Conservation (phyloP, 2,113 vertebrate species). For the Mus spicilegus region DNA sequence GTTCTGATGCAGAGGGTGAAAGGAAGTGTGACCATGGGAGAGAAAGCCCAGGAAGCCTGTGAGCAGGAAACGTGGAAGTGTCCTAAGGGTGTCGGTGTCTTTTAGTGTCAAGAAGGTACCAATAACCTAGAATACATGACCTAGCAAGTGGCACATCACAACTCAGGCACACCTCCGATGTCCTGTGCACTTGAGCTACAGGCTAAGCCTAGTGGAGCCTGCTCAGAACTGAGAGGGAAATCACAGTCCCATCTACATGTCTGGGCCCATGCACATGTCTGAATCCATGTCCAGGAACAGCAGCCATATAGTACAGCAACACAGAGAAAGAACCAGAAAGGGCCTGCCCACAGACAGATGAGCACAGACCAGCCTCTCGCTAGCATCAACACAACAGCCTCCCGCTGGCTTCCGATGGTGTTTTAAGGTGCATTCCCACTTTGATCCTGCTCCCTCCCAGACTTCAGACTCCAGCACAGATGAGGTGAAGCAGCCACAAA, state of each 20-base stretch:
- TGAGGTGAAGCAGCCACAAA: background rate
- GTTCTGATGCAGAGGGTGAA: background rate
- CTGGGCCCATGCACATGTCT: background rate
- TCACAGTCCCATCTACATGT: no score
- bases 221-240: background rate
- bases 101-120: background rate
- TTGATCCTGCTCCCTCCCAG: background rate
- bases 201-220: background rate
- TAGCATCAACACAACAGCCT: background rate
- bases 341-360: background rate
- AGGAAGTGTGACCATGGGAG: background rate
- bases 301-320: background rate
- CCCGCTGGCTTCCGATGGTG: background rate
- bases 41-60: background rate
- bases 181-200: background rate
- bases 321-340: background rate
- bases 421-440: slow-evolving; percentile 8
- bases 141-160: background rate
- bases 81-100: background rate
- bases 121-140: background rate
- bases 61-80: background rate
- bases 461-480: slow-evolving; percentile 16
- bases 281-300: background rate
- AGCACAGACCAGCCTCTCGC: background rate
- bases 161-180: background rate